These are phyloP conservation scores for Nothobranchius kuhntae DNA, from an alignment of 2,113 vertebrate species.

Conservation along the genomic window DNA sequence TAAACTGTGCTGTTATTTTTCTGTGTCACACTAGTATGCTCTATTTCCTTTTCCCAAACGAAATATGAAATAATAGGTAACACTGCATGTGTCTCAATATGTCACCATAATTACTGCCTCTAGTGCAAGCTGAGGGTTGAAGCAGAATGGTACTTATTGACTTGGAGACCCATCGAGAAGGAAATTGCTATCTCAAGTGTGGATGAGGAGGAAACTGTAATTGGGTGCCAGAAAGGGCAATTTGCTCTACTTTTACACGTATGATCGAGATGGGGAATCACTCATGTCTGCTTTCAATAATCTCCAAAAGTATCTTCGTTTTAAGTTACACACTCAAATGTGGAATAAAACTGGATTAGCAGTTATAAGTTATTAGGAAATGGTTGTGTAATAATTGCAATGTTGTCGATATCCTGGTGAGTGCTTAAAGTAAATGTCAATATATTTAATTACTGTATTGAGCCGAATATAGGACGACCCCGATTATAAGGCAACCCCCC, in stretches of 20 bases:
- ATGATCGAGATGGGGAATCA: conserved; percentile 28
- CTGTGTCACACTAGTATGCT: conserved; percentile 4
- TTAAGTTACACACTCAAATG: conserved; percentile 12
- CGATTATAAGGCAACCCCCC: too few species aligned
- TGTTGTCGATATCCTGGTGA: background rate
- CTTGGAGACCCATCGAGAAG: conserved; percentile 58
- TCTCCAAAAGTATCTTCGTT: conserved; percentile 16
- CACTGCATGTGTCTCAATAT: conserved; percentile 44
- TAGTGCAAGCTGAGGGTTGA: conserved; percentile 48
- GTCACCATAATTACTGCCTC: conserved; percentile 66
- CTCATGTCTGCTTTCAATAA: conserved; percentile 34
- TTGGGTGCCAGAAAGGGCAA: conserved; percentile 62
- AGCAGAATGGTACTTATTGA: conserved; percentile 51
- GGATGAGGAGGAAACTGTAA: conserved; percentile 66
- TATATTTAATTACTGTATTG: background rate
- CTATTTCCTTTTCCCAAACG: conserved; percentile 14
- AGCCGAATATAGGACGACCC: too few species aligned
- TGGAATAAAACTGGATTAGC: background rate
- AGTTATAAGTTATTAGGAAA: conserved; percentile 11
- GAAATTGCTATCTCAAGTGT: conserved; percentile 65
- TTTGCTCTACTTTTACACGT: conserved; percentile 45
- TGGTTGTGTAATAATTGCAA: background rate
- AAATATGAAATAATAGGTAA: conserved; percentile 49
- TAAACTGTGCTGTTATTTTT: background rate
- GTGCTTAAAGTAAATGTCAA: background rate